Evolutionary conservation across 2,888 invertebrate genomes (phyloP).

Genomic region (Lithophane ornitopus): DNA sequence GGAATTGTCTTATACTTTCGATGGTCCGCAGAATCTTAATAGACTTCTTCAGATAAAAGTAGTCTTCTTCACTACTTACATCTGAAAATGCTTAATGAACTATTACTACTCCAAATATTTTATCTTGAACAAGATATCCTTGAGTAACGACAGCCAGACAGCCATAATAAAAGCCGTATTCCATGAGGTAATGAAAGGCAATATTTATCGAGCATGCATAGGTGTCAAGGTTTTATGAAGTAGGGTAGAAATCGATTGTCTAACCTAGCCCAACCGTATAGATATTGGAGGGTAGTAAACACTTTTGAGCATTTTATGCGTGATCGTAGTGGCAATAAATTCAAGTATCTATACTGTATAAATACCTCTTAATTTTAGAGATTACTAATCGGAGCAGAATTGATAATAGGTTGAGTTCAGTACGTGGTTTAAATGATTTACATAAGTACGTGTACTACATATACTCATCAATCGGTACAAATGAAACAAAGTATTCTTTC

Average conservation of each 20-base stretch:
- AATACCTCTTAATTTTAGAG: background rate
- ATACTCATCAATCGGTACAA: background rate
- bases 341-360: background rate
- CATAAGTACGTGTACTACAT: too few relatives aligned
- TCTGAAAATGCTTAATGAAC: background rate
- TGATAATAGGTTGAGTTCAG: background rate
- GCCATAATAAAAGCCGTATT: background rate
- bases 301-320: background rate
- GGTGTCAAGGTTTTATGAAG: constrained; percentile 40
- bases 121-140: background rate
- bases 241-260: constrained; percentile 17
- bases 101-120: background rate
- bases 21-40: constrained; percentile 2
- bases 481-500: constrained; percentile 15
- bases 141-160: background rate
- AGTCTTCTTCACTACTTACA: too few relatives aligned
- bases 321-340: background rate
- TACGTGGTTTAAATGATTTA: too few relatives aligned
- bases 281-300: constrained; percentile 1
- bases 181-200: background rate
- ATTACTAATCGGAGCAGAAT: background rate
- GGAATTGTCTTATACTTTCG: constrained; percentile 28
- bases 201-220: constrained; percentile 27
- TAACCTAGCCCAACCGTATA: constrained; percentile 36
- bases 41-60: background rate